Base-by-base conservation (phyloP, 1,140 invertebrate species). In the Ctenoplectra terminalis region DNA sequence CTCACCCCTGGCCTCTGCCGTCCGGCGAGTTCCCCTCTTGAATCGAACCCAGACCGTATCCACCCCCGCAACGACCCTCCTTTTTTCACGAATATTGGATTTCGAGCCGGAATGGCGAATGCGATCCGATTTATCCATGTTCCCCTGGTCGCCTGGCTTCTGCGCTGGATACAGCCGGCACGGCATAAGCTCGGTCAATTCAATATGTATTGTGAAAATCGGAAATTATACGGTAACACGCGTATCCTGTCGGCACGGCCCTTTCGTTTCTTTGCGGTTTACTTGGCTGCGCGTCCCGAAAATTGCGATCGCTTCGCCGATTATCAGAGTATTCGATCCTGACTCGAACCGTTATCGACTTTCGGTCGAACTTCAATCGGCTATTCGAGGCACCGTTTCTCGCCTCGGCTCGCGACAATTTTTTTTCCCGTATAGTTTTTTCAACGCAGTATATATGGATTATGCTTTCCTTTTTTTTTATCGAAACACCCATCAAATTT, bases 71-170 rank as follows among this genome's bases (percentile, higher is more conserved):
- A 23, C 73, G 63, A 74, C 66, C 67, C 46, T 66, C 54, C 54
- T 83, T 80, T 80, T 81, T 81, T 69, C 77, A 60, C 31, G 82
- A 83, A 83, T 83, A 83, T 83, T 81, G 77, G 64, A 83, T 83
- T 83, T 69, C 61, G 46, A 80, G 70, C 54, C 54, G 82, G 77
- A 74, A 81, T 74, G 82, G 61, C 77, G 70, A 81, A 83, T 63
- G 82, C 73, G 76, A 83, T 83, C 69, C 43, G 82, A 83, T 83
- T 83, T 83, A 81, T 83, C 63, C 69, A 46, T 50, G 37, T 70
- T 71, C 81, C 46, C 46, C 26, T 26, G 48, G 31, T 63, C 58
- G 23, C 23, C 17, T 5, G 7, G 13, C n/a, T 40, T 1, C 66
- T 26, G n/a, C 29, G 5, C n/a, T 11, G 29, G 26, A 63, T n/a